Conservation (phyloP, 1,140 invertebrate genomes). For the Lordiphosa stackelbergi region DNA sequence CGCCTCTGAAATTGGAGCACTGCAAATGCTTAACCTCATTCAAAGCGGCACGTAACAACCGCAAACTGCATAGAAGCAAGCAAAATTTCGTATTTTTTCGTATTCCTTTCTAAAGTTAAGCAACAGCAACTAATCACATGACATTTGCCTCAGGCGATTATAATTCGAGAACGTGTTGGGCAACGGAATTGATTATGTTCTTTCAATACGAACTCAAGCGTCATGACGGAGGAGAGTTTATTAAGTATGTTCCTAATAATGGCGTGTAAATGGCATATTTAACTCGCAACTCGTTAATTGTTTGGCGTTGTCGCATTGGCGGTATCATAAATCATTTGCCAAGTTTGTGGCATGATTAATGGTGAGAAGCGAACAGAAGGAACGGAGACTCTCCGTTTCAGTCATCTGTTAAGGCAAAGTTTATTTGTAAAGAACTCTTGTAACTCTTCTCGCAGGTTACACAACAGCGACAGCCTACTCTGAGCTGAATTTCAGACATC, state of each 20-base stretch:
- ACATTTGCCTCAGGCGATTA: not conserved
- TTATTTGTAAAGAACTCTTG: too few species aligned
- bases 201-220: too few species aligned
- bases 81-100: too few species aligned
- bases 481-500: too few species aligned
- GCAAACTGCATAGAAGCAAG: slow-evolving; percentile 21
- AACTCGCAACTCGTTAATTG: slow-evolving; percentile 44
- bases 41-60: slow-evolving; percentile 29
- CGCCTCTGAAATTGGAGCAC: slow-evolving; percentile 1
- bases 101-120: too few species aligned
- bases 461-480: too few species aligned
- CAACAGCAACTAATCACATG: too few species aligned
- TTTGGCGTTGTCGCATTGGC: slow-evolving; percentile 45
- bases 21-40: slow-evolving; percentile 9
- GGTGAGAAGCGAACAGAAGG: not conserved
- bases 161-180: too few species aligned
- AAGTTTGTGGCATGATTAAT: slow-evolving; percentile 38
- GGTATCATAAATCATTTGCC: slow-evolving; percentile 43
- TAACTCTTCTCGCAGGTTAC: too few species aligned
- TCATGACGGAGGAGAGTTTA: too few species aligned
- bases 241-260: slow-evolving; percentile 4
- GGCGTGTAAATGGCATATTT: slow-evolving; percentile 55
- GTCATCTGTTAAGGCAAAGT: too few species aligned
- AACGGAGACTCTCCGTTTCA: not conserved
- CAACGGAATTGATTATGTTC: too few species aligned